Evolutionary conservation across 2,797 vertebrate genomes (phyloP).

Genomic region (Podargus strigoides): DNA sequence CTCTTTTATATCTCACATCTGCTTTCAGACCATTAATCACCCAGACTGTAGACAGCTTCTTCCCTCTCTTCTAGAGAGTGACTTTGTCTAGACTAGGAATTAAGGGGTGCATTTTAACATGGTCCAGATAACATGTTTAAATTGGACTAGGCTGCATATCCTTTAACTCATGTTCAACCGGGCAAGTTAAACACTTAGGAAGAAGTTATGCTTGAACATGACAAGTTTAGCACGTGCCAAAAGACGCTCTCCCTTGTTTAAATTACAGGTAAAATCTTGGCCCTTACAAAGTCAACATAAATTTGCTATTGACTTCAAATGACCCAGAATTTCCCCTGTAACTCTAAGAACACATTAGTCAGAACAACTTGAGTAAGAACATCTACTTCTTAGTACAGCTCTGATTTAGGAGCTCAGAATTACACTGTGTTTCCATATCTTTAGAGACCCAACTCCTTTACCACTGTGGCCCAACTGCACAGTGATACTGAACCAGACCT

Average conservation of each 20-base stretch:
- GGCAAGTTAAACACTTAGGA: background rate
- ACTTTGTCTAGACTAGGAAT: conserved; percentile 60
- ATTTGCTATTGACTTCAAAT: background rate
- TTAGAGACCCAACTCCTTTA: background rate
- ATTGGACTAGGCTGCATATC: background rate
- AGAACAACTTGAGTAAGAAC: background rate
- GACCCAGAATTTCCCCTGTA: background rate
- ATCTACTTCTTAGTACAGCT: background rate
- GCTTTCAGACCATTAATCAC: conserved; percentile 61
- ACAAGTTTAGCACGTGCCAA: background rate
- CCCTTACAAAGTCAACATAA: background rate
- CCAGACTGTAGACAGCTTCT: background rate
- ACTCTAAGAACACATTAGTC: background rate
- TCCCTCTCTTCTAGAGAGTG: background rate
- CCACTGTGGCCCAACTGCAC: background rate
- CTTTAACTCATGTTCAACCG: background rate
- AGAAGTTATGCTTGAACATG: background rate
- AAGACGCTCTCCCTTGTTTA: background rate
- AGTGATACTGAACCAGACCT: background rate
- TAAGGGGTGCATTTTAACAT: conserved; percentile 29
- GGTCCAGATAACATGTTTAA: background rate
- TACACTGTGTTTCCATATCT: background rate
- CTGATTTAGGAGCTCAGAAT: background rate
- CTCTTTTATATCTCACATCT: conserved; percentile 57
- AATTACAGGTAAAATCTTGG: background rate